These are phyloP conservation scores for Protobothrops mucrosquamatus DNA, from an alignment of 2,113 vertebrate genomes.

Conservation along the genomic window DNA sequence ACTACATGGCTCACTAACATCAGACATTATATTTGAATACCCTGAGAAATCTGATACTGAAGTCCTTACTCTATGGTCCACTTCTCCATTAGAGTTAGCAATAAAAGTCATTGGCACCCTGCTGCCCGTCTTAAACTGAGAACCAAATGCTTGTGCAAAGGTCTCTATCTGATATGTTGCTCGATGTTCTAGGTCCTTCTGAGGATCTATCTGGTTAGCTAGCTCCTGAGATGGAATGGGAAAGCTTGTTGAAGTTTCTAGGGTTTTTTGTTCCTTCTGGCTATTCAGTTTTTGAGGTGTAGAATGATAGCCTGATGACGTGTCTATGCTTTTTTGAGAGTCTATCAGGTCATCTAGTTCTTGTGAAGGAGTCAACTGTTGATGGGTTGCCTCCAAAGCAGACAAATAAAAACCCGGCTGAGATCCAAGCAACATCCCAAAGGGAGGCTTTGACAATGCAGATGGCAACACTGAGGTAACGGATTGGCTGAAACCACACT, in stretches of 20 bases:
- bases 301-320: constrained; percentile 86
- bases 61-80: constrained; percentile 96
- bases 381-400: constrained; percentile 88
- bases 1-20: constrained; percentile 96
- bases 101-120: constrained; percentile 94
- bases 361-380: constrained; percentile 98
- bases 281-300: constrained; percentile 88
- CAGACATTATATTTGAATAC: constrained; percentile 99
- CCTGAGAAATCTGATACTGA: constrained; percentile 99
- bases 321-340: constrained; percentile 84
- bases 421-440: constrained; percentile 91
- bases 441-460: constrained; percentile 92
- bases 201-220: constrained; percentile 84
- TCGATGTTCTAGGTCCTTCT: constrained; percentile 87
- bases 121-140: constrained; percentile 97
- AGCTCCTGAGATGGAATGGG: constrained; percentile 88
- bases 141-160: constrained; percentile 99
- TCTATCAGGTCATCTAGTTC: constrained; percentile 98
- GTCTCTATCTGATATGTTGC: constrained; percentile 98
- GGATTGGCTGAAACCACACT: constrained; percentile 90
- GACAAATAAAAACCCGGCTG: constrained; percentile 91
- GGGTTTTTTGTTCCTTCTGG: constrained; percentile 90
- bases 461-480: constrained; percentile 93
- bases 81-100: constrained; percentile 86
- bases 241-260: constrained; percentile 83